A percentile compares a stretch with the other conserved stretches of the same genome.
phyloP scores from a whole-genome alignment of 2,888 invertebrate species.

The Pachymerium ferrugineum region DNA sequence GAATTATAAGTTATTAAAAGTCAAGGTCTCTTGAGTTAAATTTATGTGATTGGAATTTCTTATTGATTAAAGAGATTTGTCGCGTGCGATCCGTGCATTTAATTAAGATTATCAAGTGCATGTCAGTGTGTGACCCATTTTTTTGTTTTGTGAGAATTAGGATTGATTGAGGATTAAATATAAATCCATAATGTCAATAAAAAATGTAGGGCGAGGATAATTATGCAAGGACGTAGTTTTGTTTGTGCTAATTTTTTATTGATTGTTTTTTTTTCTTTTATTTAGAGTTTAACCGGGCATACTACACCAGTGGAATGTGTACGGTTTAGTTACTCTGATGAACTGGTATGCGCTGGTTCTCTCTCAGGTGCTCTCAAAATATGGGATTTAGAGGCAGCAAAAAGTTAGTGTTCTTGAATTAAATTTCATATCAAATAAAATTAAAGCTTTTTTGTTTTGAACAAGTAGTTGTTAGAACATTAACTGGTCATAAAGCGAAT shows the following conservation, averaged over 20 bases:
- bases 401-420: slow-evolving; percentile 50
- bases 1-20: not conserved
- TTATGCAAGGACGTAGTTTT: no score
- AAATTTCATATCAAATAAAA: not conserved
- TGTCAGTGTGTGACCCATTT: no score
- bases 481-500: slow-evolving; percentile 80
- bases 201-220: not conserved
- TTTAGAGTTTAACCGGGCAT: slow-evolving; percentile 83
- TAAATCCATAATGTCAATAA: not conserved
- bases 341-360: slow-evolving; percentile 90
- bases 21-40: not conserved
- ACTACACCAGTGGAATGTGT: slow-evolving; percentile 91
- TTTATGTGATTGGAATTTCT: no score
- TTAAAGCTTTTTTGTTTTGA: not conserved
- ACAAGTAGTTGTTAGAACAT: slow-evolving; percentile 65
- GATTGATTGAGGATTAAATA: no score
- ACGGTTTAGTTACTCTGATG: slow-evolving; percentile 88
- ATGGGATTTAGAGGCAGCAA: slow-evolving; percentile 93
- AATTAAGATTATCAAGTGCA: no score
- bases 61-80: no score
- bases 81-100: no score
- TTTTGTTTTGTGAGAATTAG: no score
- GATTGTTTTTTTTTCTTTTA: slow-evolving; percentile 1
- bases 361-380: slow-evolving; percentile 88
- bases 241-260: no score